These are phyloP conservation scores for Muschampia plurimacula DNA, from an alignment of 2,888 invertebrate species.

Conservation along the genomic window DNA sequence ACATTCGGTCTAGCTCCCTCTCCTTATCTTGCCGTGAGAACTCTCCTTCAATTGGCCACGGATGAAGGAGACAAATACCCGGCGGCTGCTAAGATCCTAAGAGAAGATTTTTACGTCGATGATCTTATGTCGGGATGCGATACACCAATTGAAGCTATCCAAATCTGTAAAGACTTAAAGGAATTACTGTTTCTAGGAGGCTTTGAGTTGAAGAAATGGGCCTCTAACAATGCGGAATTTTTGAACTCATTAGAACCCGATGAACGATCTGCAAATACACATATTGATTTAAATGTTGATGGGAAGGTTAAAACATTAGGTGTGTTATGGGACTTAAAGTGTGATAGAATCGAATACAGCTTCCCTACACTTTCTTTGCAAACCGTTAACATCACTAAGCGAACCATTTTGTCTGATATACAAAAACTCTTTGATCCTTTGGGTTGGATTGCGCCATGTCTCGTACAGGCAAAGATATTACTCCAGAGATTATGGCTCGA, in stretches of 20 bases:
- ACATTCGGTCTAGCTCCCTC: conserved; percentile 44
- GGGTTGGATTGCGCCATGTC: conserved; percentile 42
- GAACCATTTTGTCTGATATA: conserved; percentile 40
- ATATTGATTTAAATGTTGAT: conserved; percentile 15
- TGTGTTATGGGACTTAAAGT: conserved; percentile 8
- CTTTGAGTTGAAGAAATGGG: conserved; percentile 16
- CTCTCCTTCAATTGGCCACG: conserved; percentile 36
- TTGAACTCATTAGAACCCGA: background rate
- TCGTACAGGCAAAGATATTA: conserved; percentile 38
- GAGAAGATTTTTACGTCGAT: conserved; percentile 39
- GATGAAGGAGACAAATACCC: conserved; percentile 36
- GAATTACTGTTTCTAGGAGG: background rate
- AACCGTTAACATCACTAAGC: conserved; percentile 22
- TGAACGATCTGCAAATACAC: conserved; percentile 11
- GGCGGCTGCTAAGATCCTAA: conserved; percentile 29
- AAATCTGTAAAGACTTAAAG: conserved; percentile 8
- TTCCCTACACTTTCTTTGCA: background rate
- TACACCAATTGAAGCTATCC: background rate
- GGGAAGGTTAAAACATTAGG: conserved; percentile 14
- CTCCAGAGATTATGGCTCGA: conserved; percentile 16
- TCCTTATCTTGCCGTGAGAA: conserved; percentile 43
- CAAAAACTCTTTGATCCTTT: conserved; percentile 43
- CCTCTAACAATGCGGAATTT: conserved; percentile 14
- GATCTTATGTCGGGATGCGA: conserved; percentile 20
- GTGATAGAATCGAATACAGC: conserved; percentile 11